A percentile compares a stretch with the other conserved stretches of the same genome.
These are phyloP conservation scores for Leptopilina clavipes DNA, from an alignment of 1,140 invertebrate species.

Conservation along the genomic window DNA sequence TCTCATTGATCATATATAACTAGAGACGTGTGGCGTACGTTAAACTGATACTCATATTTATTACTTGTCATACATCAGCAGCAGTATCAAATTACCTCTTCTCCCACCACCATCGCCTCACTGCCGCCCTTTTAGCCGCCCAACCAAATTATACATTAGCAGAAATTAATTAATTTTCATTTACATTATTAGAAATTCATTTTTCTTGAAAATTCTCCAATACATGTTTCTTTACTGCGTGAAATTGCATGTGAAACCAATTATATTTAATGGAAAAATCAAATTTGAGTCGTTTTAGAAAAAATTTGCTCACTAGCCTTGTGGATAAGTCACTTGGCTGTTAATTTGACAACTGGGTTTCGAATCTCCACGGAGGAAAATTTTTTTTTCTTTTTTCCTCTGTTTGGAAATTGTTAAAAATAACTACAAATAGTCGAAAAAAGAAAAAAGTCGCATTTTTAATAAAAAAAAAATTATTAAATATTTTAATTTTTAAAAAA, in stretches of 20 bases:
- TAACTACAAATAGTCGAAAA: no score
- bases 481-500: background rate
- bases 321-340: background rate
- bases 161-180: background rate
- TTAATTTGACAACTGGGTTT: background rate
- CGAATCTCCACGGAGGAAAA: background rate
- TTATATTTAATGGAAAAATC: no score
- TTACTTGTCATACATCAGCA: constrained; percentile 11
- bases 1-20: constrained; percentile 12
- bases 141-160: background rate
- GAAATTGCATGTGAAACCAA: no score
- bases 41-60: constrained; percentile 20
- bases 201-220: no score
- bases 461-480: background rate
- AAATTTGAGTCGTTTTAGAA: background rate
- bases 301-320: background rate
- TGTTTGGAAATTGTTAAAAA: no score
- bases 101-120: background rate
- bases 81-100: background rate
- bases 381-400: background rate
- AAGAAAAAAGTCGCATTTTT: no score
- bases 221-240: no score
- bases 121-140: no score
- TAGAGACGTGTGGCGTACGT: constrained; percentile 10
- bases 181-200: background rate